Percentiles rank a stretch among this genome's conserved stretches.
phyloP scores from a whole-genome alignment of 2,888 invertebrate genomes.

The Mythimna lalbum region DNA sequence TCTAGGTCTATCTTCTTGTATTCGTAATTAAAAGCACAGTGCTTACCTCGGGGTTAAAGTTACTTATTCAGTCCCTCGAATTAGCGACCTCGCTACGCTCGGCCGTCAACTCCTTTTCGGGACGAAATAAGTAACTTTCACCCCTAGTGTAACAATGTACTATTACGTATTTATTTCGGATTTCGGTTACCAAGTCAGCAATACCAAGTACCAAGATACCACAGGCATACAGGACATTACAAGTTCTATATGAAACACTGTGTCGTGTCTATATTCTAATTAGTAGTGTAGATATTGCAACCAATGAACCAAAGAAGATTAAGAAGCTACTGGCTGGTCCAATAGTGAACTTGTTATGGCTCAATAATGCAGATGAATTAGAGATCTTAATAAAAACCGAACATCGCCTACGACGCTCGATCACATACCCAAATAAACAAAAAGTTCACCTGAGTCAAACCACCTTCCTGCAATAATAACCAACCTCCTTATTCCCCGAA shows the following conservation, averaged over 20 bases:
- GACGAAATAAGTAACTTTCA: too few relatives aligned
- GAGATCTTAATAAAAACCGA: neutral
- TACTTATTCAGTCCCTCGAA: too few relatives aligned
- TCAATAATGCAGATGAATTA: neutral
- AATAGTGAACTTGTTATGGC: neutral
- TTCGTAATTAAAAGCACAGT: too few relatives aligned
- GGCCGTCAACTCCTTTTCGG: too few relatives aligned
- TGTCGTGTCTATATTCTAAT: neutral
- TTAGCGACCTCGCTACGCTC: too few relatives aligned
- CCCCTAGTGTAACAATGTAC: too few relatives aligned
- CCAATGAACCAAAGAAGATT: neutral
- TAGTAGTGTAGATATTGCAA: too few relatives aligned
- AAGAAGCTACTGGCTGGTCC: neutral
- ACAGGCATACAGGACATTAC: neutral
- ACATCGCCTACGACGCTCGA: neutral
- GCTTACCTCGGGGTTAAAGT: too few relatives aligned
- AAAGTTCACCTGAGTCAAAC: neutral
- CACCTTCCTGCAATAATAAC: slow-evolving; percentile 8
- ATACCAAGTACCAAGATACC: neutral
- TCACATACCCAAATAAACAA: neutral
- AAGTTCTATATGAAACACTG: neutral
- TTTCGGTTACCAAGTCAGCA: neutral
- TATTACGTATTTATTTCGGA: neutral
- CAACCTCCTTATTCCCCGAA: slow-evolving; percentile 28
- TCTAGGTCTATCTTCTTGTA: too few relatives aligned